Base-by-base conservation (phyloP, 2,888 invertebrate species). In the Acheta domesticus region DNA sequence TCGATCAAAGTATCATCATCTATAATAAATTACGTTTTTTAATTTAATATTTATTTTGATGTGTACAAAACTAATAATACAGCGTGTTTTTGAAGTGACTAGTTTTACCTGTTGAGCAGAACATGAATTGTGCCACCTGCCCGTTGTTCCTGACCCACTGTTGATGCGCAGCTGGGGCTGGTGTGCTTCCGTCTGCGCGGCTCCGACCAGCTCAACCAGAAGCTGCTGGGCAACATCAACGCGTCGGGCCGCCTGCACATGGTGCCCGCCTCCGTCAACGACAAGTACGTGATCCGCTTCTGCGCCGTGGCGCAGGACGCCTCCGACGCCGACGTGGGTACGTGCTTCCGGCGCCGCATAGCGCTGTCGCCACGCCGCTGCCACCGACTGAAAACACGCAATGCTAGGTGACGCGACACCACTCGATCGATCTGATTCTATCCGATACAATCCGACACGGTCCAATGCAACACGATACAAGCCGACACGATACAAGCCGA, bases 241-340 rank as follows among this genome's bases (percentile, higher is more conserved):
- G 97, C 95, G 81, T 97, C 97, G 8, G 98, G 97, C 19, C 95
- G 94, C 86, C 88, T 99, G 81, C 98, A 99, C 87, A 98, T 99
- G 98, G 98, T 98, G 16, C 98, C 98, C 0, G 96, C 98, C 0
- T 92, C 91, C 76, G 93, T 97, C 23, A 94, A 95, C 85, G 96
- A 97, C 77, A 92, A 93, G 84, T 98, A 94, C 86, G 95, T 97
- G 78, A 97, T 98, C 84, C 90, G 98, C 80, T 99, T 99, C 88
- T 98, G 97, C 85, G 95, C 97, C 0, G 96, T 96, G 75, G 93
- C 97, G 3, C 96, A 97, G 86, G 93, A 96, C 86, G 96, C 98
- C 12, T 92, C 92, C 0, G 93, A 95, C 77, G 92, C 92, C 80
- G 95, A 96, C 85, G 93, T 96, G 82, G 93, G 94, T 93, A 86